Percentiles rank a stretch among this genome's conserved stretches.
Evolutionary conservation across 30 jellyfish, hydroid and myxozoan genomes (phyloP).

Genomic region (Aurelia sp.): DNA sequence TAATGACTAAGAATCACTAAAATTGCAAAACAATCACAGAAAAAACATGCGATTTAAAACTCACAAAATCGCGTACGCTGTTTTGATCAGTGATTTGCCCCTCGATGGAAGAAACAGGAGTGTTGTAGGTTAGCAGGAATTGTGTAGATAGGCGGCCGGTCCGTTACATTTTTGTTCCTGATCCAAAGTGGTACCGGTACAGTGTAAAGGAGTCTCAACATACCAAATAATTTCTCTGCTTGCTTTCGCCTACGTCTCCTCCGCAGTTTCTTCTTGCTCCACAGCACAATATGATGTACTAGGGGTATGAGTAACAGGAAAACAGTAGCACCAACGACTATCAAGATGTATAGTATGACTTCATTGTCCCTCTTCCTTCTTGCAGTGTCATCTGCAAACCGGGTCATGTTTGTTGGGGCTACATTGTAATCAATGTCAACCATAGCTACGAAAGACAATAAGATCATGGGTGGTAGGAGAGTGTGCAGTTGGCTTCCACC

Average conservation of each 20-base stretch:
- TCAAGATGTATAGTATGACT: constrained; percentile 28
- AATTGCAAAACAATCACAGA: too few species aligned
- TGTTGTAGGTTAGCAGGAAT: too few species aligned
- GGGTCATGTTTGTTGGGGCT: constrained; percentile 30
- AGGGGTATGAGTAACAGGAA: constrained; percentile 49
- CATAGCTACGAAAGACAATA: background rate
- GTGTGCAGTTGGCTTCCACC: too few species aligned
- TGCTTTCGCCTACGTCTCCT: constrained; percentile 22
- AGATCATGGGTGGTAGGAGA: too few species aligned
- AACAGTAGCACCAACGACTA: constrained; percentile 64
- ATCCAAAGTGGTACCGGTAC: too few species aligned
- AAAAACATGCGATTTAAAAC: too few species aligned
- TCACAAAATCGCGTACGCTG: too few species aligned
- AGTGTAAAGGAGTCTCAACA: background rate
- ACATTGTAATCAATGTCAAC: background rate
- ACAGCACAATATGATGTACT: constrained; percentile 14
- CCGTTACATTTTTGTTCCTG: too few species aligned
- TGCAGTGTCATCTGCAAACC: background rate
- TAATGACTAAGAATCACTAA: too few species aligned
- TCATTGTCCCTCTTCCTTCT: constrained; percentile 15
- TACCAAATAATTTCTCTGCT: constrained; percentile 36
- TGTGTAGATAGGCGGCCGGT: too few species aligned
- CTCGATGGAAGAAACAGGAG: too few species aligned
- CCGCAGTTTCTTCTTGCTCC: constrained; percentile 23
- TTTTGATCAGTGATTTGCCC: too few species aligned